Conservation (phyloP, 1,140 invertebrate genomes). For the Papilio xuthus region DNA sequence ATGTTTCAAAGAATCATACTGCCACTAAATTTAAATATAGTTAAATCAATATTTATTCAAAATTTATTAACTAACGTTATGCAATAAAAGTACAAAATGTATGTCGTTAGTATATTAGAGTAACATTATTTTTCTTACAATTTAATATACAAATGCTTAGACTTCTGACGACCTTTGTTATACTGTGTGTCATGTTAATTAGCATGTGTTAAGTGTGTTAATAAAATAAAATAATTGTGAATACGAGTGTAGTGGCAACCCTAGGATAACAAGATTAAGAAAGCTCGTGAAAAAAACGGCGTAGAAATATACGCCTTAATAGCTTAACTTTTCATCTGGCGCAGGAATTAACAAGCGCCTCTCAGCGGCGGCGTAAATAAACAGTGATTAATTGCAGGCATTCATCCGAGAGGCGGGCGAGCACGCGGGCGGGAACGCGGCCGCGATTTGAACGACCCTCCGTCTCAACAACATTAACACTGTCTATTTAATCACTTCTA, state of each 20-base stretch:
- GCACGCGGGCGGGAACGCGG: slow-evolving; percentile 40
- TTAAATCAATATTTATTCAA: neutral
- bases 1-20: neutral
- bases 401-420: slow-evolving; percentile 54
- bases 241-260: neutral
- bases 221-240: neutral
- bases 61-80: too few species aligned
- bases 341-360: slow-evolving; percentile 69
- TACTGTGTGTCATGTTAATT: too few species aligned
- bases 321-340: slow-evolving; percentile 75
- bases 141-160: too few species aligned
- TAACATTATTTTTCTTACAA: too few species aligned
- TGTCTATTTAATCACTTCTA: neutral
- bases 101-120: too few species aligned
- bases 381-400: slow-evolving; percentile 64
- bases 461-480: neutral
- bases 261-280: slow-evolving; percentile 61
- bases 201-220: too few species aligned
- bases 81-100: too few species aligned
- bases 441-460: slow-evolving; percentile 35
- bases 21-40: too few species aligned
- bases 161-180: too few species aligned
- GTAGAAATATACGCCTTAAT: slow-evolving; percentile 61
- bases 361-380: slow-evolving; percentile 56
- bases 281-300: slow-evolving; percentile 60